A percentile compares a stretch with the other conserved stretches of the same genome.
These are phyloP conservation scores for Glaucomys volans DNA, from an alignment of 2,113 vertebrate genomes.

Conservation along the genomic window DNA sequence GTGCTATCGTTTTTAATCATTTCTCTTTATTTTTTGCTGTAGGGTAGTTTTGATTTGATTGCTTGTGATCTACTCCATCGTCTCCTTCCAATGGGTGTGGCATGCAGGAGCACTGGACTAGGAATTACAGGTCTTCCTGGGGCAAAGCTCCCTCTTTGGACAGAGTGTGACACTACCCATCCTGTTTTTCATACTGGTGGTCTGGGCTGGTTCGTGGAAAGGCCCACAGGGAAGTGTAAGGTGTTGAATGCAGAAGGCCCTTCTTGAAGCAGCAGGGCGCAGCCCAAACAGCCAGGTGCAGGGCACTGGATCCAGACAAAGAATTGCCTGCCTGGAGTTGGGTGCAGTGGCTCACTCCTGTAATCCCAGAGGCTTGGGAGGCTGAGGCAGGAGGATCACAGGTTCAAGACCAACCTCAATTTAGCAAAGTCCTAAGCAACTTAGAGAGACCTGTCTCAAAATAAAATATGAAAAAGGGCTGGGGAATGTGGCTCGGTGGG, in stretches of 20 bases:
- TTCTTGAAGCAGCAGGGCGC: background rate
- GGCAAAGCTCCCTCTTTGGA: background rate
- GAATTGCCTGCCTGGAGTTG: background rate
- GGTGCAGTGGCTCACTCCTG: background rate
- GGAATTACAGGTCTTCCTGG: background rate
- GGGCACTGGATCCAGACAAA: background rate
- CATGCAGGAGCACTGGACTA: background rate
- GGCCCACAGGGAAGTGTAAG: background rate
- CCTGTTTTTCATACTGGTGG: background rate
- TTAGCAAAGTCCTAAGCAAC: too few species aligned
- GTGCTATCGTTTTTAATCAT: slow-evolving; percentile 44
- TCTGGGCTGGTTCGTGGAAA: background rate
- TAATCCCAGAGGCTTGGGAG: too few species aligned
- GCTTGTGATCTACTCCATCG: background rate
- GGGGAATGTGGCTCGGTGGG: too few species aligned
- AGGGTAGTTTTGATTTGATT: slow-evolving; percentile 28
- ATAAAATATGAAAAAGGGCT: too few species aligned
- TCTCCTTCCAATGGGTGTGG: background rate
- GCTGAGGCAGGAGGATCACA: too few species aligned
- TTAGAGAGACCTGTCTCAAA: too few species aligned
- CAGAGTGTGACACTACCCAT: too few species aligned
- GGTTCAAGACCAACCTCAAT: too few species aligned
- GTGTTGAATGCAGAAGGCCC: background rate
- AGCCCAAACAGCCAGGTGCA: too few species aligned
- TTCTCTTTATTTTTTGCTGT: slow-evolving; percentile 55